These are phyloP conservation scores for Taenioides sp. DNA, from an alignment of 2,797 vertebrate species.

Conservation along the genomic window DNA sequence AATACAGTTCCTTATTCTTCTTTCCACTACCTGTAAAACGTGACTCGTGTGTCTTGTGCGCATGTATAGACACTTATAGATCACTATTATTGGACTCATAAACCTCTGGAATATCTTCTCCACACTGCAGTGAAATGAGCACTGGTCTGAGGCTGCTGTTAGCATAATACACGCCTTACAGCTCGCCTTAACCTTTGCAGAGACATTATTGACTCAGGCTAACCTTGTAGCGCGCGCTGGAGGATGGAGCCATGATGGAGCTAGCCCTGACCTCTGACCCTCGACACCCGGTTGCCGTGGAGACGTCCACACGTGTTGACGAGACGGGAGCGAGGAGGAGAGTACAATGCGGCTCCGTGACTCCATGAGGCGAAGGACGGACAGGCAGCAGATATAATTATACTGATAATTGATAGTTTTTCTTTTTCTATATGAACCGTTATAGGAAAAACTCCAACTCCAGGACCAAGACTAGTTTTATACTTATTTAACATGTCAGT, in stretches of 20 bases:
- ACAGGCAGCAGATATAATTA: not conserved
- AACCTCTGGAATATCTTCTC: too few species aligned
- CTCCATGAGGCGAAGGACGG: not conserved
- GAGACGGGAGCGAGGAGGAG: not conserved
- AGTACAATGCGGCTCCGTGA: not conserved
- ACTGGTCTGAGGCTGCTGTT: conserved; percentile 5
- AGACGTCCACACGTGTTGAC: conserved; percentile 47
- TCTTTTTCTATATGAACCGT: not conserved
- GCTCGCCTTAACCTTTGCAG: conserved; percentile 71
- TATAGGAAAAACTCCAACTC: not conserved
- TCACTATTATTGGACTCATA: too few species aligned
- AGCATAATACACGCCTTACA: conserved; percentile 65
- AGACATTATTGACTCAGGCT: conserved; percentile 69
- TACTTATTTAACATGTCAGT: too few species aligned
- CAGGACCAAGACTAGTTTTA: not conserved
- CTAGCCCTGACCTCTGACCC: conserved; percentile 68
- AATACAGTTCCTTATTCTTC: too few species aligned
- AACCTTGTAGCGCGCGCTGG: conserved; percentile 65
- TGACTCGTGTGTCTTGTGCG: too few species aligned
- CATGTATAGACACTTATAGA: too few species aligned
- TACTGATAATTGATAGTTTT: not conserved
- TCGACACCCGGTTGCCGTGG: conserved; percentile 72
- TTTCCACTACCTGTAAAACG: too few species aligned
- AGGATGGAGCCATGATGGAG: conserved; percentile 67
- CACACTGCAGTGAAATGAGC: too few species aligned